phyloP scores from a whole-genome alignment of 2,113 vertebrate genomes.

The Arvicanthis niloticus region DNA sequence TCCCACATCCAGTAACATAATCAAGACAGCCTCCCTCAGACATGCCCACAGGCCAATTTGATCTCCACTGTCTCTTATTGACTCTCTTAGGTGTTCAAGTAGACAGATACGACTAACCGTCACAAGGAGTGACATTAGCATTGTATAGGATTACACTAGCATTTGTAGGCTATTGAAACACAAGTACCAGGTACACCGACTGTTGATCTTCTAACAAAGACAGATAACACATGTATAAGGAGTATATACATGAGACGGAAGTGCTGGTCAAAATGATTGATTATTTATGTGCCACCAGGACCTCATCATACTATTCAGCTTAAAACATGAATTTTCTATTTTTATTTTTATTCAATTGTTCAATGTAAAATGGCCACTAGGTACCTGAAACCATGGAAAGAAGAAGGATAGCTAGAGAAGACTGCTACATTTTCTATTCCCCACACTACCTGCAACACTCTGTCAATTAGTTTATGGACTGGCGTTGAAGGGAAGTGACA shows the following conservation, averaged over 20 bases:
- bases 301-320: neutral
- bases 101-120: neutral
- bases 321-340: neutral
- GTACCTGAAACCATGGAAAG: neutral
- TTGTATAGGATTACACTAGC: neutral
- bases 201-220: neutral
- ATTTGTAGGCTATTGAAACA: neutral
- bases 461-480: neutral
- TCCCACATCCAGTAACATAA: neutral
- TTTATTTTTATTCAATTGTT: neutral
- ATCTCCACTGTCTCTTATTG: neutral
- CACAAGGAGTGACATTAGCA: no score
- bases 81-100: neutral
- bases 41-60: neutral
- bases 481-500: neutral
- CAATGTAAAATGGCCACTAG: neutral
- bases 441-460: neutral
- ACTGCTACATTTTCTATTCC: neutral
- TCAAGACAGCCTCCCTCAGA: neutral
- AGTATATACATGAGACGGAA: no score
- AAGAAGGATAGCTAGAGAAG: neutral
- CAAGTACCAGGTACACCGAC: neutral
- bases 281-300: neutral
- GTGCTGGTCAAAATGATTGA: neutral
- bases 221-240: no score